These are phyloP conservation scores for Stenichneumon culpator DNA, from an alignment of 2,888 invertebrate genomes.

Conservation along the genomic window DNA sequence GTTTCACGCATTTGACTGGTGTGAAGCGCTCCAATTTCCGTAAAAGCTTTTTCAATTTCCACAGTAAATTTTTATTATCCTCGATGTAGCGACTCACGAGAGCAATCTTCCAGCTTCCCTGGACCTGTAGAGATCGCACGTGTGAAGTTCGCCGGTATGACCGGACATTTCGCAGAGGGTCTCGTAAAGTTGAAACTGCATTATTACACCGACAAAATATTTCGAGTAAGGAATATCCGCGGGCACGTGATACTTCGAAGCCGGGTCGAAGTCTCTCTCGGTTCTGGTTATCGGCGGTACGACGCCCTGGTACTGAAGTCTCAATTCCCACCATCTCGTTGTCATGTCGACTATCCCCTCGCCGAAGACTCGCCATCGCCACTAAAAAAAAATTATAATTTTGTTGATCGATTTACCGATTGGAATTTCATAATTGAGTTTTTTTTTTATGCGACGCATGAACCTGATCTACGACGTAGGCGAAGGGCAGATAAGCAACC, in stretches of 20 bases:
- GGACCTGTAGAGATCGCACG: constrained; percentile 93
- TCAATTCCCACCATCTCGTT: constrained; percentile 91
- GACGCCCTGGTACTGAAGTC: constrained; percentile 90
- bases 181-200: constrained; percentile 95
- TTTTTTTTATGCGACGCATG: constrained; percentile 50
- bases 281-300: constrained; percentile 90
- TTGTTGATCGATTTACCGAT: constrained; percentile 14
- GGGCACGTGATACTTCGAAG: constrained; percentile 93
- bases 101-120: constrained; percentile 92
- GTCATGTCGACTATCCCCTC: constrained; percentile 91
- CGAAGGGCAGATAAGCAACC: constrained; percentile 92
- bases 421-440: not conserved
- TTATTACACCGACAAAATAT: constrained; percentile 93
- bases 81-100: constrained; percentile 86
- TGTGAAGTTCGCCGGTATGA: constrained; percentile 91
- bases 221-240: constrained; percentile 88
- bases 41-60: not conserved
- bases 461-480: constrained; percentile 92
- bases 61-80: constrained; percentile 15
- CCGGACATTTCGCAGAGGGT: constrained; percentile 91
- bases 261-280: constrained; percentile 93
- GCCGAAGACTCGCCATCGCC: constrained; percentile 93
- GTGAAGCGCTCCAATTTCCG: not conserved
- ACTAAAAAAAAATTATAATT: constrained; percentile 85
- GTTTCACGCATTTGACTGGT: no score